Evolutionary conservation across 2,797 vertebrate genomes (phyloP), one percentile per base, ranked within the genome.

Genomic region (Borostomias antarcticus): DNA sequence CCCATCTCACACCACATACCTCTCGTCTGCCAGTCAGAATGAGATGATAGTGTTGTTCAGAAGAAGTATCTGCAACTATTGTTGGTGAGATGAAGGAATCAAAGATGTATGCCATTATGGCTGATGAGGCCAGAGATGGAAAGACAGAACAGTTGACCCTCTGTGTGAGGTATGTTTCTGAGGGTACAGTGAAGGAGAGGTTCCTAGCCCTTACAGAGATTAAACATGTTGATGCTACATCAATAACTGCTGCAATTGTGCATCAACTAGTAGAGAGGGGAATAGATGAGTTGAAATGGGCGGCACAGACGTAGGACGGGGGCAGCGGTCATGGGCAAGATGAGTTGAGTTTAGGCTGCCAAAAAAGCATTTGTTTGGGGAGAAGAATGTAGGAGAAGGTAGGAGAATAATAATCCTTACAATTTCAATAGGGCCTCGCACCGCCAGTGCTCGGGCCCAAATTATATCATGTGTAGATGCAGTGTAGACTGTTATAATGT

Each of bases 81-180:
- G 51, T 66, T 40, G 45, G 21, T 47, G 54, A 58, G 40, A 66
- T 66, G 54, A 66, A 5, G 54, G 64, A 58, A 33, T 66, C 64
- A 32, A 57, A 66, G 53, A 50, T 66, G 64, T 58, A 66, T 58
- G 64, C 40, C 43, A 48, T 62, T 19, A 50, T 62, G 60, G 43
- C 60, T 30, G 60, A 50, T 47, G 35, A 61, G 40, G 51, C 64
- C 64, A 66, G 64, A 58, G 51, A 66, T 53, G 62, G 30, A 52
- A 53, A 64, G 52, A 56, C 37, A 45, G 37, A 30, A 56, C 37
- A 45, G 37, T 47, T 66, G 64, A 35, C 15, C 28, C 52, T 56
- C 26, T 56, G 53, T 64, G 48, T 64, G 30, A 61, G 58, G 37
- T 45, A 64, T 53, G 50, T 53, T 33, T 28, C 62, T 26, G 48